phyloP scores from a whole-genome alignment of 2,888 invertebrate genomes.

The Carabus problematicus region DNA sequence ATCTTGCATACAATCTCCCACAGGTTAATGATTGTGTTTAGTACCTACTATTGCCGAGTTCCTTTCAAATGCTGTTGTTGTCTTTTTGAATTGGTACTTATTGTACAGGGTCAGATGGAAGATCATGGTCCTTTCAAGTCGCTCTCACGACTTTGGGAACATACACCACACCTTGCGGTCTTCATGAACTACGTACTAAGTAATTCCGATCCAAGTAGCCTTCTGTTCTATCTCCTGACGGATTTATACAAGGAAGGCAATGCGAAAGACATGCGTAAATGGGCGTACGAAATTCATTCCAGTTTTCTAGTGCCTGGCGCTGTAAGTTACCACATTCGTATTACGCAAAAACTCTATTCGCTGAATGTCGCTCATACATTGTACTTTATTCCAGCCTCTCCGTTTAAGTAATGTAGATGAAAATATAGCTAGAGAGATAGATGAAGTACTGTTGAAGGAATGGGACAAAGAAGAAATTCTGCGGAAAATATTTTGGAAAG shows the following conservation, averaged over 20 bases:
- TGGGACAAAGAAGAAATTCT: constrained; percentile 90
- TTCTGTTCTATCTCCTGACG: constrained; percentile 86
- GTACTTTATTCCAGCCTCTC: constrained; percentile 69
- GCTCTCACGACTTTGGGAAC: constrained; percentile 80
- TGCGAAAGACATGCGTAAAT: constrained; percentile 91
- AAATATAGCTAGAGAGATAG: constrained; percentile 87
- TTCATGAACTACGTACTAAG: constrained; percentile 90
- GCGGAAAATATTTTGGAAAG: constrained; percentile 88
- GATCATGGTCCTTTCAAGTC: constrained; percentile 91
- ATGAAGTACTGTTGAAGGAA: constrained; percentile 83
- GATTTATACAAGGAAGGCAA: constrained; percentile 87
- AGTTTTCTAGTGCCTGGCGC: constrained; percentile 92
- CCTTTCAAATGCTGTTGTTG: constrained; percentile 10
- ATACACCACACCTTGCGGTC: constrained; percentile 91
- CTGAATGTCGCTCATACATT: constrained; percentile 1
- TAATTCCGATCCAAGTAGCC: constrained; percentile 74
- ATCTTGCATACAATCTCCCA: neutral
- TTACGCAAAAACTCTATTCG: neutral
- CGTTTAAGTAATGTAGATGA: constrained; percentile 83
- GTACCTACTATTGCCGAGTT: constrained; percentile 11
- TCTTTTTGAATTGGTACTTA: constrained; percentile 33
- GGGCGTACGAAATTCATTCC: constrained; percentile 99
- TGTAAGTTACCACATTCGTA: constrained; percentile 63
- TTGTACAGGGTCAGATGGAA: constrained; percentile 73
- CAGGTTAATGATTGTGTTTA: neutral